Base-by-base conservation (phyloP, 2,888 invertebrate species). In the Orthosia gracilis region DNA sequence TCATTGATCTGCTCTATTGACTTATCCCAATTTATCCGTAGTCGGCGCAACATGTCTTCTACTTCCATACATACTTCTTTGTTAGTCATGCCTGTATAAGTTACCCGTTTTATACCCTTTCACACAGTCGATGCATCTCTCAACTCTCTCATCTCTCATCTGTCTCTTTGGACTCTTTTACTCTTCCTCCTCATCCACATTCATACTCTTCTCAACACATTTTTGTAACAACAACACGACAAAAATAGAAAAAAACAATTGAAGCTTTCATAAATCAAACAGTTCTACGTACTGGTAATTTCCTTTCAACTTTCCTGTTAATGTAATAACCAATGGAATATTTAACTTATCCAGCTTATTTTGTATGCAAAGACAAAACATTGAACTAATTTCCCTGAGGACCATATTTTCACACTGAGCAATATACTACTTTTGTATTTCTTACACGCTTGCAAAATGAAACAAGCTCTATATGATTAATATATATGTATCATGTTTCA, bases 351-450 rank as follows among this genome's bases (percentile, higher is more conserved):
- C 49, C 62, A 68, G 13, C 62, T 80, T 21, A 69, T 80, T 69
- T 17, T 21, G 66, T 81, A 76, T 81, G 65, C 66, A 77, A 69
- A 69, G 57, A 73, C 55, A 81, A 67, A 80, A 81, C 82, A 73
- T 57, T 64, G 47, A 59, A 76, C 18, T 23, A 72, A 80, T 80
- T 80, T 80, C 80, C 80, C 80, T 40, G 9, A 64, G 82, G 80
- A 47, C 72, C 18, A 55, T 72, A 72, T 66, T 72, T 80, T 81
- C 66, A 62, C 57, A 71, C 74, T 45, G 65, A 65, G 18, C 40
- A 67, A 58, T 40, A 49, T 52, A 23, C 13, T 63, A 17, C 40
- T 57, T 57, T 66, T 26, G n/a, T 54, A 78, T 78, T 72, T 73
- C 62, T 78, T 58, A 26, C 40, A 63, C 65, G 78, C n/a, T 49